A percentile compares a stretch with the other conserved stretches of the same genome.
phyloP scores from a whole-genome alignment of 2,888 invertebrate species.

The Rhopalosiphum nymphaeae region DNA sequence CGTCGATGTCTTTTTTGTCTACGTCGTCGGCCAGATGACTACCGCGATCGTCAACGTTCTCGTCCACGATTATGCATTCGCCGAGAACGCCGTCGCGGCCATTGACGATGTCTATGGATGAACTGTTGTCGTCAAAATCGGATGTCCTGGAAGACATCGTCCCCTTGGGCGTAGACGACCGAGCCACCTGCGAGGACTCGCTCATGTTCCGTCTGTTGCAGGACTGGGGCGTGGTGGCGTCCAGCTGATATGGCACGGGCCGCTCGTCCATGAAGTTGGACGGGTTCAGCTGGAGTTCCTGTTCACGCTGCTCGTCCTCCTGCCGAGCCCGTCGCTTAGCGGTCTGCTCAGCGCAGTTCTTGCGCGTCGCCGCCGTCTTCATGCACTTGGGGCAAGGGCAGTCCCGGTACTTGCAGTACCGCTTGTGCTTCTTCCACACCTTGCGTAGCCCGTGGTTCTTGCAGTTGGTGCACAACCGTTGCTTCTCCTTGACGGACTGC shows the following conservation, averaged over 20 bases:
- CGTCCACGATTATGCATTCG: not conserved
- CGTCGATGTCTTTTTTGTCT: conserved; percentile 46
- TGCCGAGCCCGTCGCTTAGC: conserved; percentile 58
- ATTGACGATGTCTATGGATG: conserved; percentile 10
- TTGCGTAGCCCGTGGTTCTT: conserved; percentile 50
- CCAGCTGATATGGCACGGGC: conserved; percentile 33
- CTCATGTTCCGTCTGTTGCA: conserved; percentile 12
- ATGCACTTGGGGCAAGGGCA: conserved; percentile 55
- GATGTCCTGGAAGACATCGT: conserved; percentile 28
- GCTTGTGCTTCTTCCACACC: conserved; percentile 63
- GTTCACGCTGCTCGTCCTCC: conserved; percentile 62
- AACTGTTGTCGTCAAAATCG: conserved; percentile 47
- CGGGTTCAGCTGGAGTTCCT: conserved; percentile 61
- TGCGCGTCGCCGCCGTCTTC: conserved; percentile 63
- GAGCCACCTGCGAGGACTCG: conserved; percentile 16
- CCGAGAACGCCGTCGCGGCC: not conserved
- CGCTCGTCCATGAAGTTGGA: conserved; percentile 47
- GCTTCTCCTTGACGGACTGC: conserved; percentile 40
- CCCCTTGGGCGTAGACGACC: conserved; percentile 22
- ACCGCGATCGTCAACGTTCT: not conserved
- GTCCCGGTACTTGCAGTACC: conserved; percentile 59
- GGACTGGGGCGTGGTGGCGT: conserved; percentile 23
- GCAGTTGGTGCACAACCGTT: conserved; percentile 62
- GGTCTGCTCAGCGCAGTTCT: conserved; percentile 60
- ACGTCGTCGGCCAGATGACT: not conserved